Base-by-base conservation (phyloP, 2,888 invertebrate species). In the Apoderus coryli region DNA sequence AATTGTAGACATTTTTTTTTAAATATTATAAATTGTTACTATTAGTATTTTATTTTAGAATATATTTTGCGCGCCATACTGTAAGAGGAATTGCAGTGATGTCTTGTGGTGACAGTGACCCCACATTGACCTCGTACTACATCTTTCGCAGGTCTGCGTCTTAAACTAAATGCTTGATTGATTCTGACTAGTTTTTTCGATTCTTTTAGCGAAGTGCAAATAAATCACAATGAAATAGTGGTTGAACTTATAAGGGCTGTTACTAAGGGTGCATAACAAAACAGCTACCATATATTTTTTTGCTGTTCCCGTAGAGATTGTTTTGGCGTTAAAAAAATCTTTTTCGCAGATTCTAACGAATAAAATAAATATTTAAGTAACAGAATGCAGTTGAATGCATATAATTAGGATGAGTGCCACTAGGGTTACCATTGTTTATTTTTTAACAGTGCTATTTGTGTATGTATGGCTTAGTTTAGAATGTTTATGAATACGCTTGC, bases 201-300 rank as follows among this genome's bases (percentile, higher is more conserved):
- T 58, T 58, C 58, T 54, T 54, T 52, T 52, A 53, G 54, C 54
- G 53, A 52, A 58, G 58, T 57, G 57, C 56, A 53, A 49, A 58
- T 58, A 58, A 58, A 58, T 58, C 58, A 57, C 57, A 56, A 56
- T 58, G 58, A 58, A 58, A 58, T 58, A 58, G 54, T 56, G 56
- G 42, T 30, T n/a, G n/a, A n/a, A n/a, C n/a, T n/a, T n/a, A n/a
- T n/a, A 32, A 45, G 46, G 48, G 50, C 48, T 46, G 45, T 44
- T 46, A 40, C 42, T 40, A 46, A 47, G 58, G 58, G 57, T 58
- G 57, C 56, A 58, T 58, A 58, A 57, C 56, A 57, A 58, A 58
- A 56, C 52, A 56, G 56, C 44, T 44, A n/a, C n/a, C n/a, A n/a
- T n/a, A n/a, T n/a, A n/a, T n/a, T n/a, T n/a, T n/a, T n/a, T n/a